phyloP scores from a whole-genome alignment of 2,888 invertebrate species.

The Aphidoletes aphidimyza region DNA sequence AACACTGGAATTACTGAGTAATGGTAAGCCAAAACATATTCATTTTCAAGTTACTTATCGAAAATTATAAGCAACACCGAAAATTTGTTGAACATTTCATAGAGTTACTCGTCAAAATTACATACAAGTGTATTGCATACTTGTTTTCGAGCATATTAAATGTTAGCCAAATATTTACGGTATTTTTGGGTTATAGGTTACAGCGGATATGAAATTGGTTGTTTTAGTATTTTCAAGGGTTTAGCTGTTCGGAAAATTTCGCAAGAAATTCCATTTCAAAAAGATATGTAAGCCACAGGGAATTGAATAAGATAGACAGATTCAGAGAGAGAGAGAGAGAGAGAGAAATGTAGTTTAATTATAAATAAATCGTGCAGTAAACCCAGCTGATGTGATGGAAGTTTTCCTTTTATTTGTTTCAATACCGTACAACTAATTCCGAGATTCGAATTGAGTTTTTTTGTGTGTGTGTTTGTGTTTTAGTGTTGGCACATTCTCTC shows the following conservation, averaged over 20 bases:
- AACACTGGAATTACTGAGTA: too few relatives aligned
- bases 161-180: too few relatives aligned
- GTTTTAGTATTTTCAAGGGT: too few relatives aligned
- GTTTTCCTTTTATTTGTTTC: background rate
- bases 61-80: background rate
- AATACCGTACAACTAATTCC: constrained; percentile 19
- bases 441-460: background rate
- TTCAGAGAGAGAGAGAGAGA: background rate
- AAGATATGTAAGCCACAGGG: too few relatives aligned
- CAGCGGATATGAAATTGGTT: too few relatives aligned
- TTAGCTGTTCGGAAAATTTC: too few relatives aligned
- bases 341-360: constrained; percentile 27
- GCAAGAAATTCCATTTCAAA: too few relatives aligned
- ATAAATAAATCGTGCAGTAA: constrained; percentile 27
- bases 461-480: too few relatives aligned
- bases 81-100: background rate
- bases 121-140: background rate
- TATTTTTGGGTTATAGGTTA: too few relatives aligned
- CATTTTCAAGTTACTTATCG: background rate
- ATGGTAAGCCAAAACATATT: background rate
- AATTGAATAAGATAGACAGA: too few relatives aligned
- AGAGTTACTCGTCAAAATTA: background rate
- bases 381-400: background rate
- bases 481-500: too few relatives aligned
- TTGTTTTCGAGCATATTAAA: background rate